phyloP scores from a whole-genome alignment of 2,113 vertebrate genomes.

The Potamarius usumacintae region DNA sequence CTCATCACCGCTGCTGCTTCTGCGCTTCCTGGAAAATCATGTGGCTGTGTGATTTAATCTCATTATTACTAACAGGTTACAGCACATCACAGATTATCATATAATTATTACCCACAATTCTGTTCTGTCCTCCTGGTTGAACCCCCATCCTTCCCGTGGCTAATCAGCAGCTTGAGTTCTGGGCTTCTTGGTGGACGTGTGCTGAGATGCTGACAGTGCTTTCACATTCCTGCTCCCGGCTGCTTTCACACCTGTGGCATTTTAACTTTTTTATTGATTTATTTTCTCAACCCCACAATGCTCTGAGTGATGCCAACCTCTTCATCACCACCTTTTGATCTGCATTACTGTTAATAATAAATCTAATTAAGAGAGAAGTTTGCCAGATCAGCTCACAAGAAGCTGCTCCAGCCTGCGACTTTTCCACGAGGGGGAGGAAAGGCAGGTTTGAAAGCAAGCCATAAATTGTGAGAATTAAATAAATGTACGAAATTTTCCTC shows the following conservation, averaged over 20 bases:
- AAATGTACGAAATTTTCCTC: not conserved
- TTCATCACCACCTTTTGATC: not conserved
- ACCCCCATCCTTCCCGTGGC: not conserved
- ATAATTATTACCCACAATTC: conserved; percentile 27
- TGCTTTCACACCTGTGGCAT: not conserved
- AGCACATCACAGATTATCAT: not conserved
- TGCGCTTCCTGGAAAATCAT: conserved; percentile 7
- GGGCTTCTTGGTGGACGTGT: not conserved
- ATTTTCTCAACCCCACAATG: not conserved
- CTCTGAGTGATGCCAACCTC: not conserved
- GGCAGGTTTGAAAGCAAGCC: not conserved
- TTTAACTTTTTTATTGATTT: not conserved
- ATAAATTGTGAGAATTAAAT: not conserved
- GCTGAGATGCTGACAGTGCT: conserved; percentile 25
- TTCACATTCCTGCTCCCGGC: not conserved
- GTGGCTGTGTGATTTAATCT: conserved; percentile 13
- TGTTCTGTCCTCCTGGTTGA: conserved; percentile 1
- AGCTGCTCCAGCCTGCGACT: not conserved
- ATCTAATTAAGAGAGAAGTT: not conserved
- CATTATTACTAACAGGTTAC: conserved; percentile 27
- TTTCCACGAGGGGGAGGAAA: not conserved
- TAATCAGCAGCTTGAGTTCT: conserved; percentile 7
- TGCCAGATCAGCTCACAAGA: not conserved
- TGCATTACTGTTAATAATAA: not conserved
- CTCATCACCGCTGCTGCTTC: conserved; percentile 30